Evolutionary conservation across 2,797 vertebrate genomes (phyloP).

Genomic region (Platalea minor): DNA sequence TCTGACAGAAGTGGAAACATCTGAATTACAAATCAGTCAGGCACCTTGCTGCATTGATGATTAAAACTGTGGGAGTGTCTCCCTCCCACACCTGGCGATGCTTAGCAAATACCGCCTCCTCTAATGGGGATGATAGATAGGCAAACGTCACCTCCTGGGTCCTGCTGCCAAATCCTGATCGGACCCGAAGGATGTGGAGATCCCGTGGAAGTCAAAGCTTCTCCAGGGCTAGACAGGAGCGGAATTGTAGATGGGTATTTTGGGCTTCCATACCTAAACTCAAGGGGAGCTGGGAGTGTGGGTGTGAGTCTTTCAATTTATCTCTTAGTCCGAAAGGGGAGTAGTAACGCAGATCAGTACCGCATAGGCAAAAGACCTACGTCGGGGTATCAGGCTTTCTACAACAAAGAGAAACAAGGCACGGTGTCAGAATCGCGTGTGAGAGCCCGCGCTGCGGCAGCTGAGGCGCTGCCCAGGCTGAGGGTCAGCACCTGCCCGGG

Average conservation of each 20-base stretch:
- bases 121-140: fast-evolving
- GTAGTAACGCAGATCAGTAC: neutral
- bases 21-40: neutral
- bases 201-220: neutral
- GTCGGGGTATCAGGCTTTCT: neutral
- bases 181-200: neutral
- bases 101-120: neutral
- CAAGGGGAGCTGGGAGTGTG: neutral
- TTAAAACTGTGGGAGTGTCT: no score
- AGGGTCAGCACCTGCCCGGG: neutral
- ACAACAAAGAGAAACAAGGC: neutral
- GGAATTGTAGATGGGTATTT: neutral
- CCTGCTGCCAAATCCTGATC: neutral
- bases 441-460: no score
- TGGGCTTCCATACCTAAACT: neutral
- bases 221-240: neutral
- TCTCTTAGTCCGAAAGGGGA: neutral
- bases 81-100: neutral
- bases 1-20: neutral
- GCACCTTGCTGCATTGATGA: neutral
- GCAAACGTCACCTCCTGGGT: fast-evolving
- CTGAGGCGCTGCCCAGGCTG: neutral
- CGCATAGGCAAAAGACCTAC: neutral
- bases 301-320: neutral
- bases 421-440: fast-evolving